A percentile compares a stretch with the other conserved stretches of the same genome.
phyloP scores from a whole-genome alignment of 2,888 invertebrate genomes.

The Andrena fulva region DNA sequence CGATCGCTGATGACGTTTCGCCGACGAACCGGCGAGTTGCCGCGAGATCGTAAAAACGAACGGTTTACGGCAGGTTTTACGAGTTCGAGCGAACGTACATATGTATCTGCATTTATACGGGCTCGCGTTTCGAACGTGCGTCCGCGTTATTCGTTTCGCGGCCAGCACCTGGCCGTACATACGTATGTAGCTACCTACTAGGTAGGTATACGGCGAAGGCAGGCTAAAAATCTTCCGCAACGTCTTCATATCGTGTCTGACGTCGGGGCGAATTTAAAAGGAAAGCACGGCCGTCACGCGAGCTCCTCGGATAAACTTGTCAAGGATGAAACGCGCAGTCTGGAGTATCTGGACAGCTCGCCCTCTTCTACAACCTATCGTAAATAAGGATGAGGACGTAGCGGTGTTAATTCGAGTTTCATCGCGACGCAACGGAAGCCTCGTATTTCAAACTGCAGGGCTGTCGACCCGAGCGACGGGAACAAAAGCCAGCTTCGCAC shows the following conservation, averaged over 20 bases:
- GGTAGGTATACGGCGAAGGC: background rate
- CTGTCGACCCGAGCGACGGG: too few relatives aligned
- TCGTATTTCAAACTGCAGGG: background rate
- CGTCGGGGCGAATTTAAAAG: constrained; percentile 11
- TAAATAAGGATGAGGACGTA: constrained; percentile 21
- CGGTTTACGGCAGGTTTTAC: constrained; percentile 49
- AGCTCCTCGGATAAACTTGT: constrained; percentile 13
- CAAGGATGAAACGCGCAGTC: background rate
- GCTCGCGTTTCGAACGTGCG: background rate
- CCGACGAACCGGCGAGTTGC: background rate
- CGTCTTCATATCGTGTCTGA: constrained; percentile 11
- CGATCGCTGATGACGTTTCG: constrained; percentile 11
- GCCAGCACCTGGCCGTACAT: background rate
- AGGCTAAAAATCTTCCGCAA: constrained; percentile 8
- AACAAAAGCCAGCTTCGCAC: background rate
- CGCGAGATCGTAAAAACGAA: constrained; percentile 34
- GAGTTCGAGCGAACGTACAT: constrained; percentile 4
- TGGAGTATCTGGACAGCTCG: background rate
- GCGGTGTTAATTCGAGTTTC: background rate
- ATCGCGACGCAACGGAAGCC: background rate
- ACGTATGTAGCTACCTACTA: too few relatives aligned
- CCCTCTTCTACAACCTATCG: background rate
- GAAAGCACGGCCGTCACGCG: constrained; percentile 1
- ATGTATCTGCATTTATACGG: constrained; percentile 22
- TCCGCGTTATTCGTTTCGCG: background rate